Conservation (phyloP, 2,113 vertebrate genomes). For the Gnathonemus echidnorhynchus region DNA sequence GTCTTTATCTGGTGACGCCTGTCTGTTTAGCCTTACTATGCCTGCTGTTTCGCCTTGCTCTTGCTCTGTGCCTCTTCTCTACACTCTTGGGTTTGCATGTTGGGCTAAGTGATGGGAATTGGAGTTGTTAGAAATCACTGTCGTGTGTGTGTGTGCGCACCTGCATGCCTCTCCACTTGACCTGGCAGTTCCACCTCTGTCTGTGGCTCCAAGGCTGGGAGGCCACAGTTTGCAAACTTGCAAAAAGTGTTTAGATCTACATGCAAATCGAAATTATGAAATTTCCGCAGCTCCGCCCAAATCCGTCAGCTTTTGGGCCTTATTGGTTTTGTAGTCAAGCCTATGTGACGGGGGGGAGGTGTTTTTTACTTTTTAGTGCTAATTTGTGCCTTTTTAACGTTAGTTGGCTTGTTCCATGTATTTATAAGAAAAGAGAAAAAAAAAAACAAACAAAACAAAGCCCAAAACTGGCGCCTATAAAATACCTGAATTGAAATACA, state of each 20-base stretch:
- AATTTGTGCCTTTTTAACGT: not conserved
- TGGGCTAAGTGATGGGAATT: not conserved
- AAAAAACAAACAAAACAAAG: not conserved
- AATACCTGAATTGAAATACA: not conserved
- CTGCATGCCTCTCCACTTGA: not conserved
- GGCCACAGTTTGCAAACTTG: not conserved
- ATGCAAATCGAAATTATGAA: not conserved
- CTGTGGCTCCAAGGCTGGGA: not conserved
- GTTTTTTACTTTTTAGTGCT: not conserved
- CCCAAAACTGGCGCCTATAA: not conserved
- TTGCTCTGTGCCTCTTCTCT: not conserved
- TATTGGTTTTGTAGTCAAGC: not conserved
- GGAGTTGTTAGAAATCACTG: not conserved
- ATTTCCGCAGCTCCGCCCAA: not conserved
- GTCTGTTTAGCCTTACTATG: slow-evolving; percentile 91
- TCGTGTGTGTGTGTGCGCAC: not conserved
- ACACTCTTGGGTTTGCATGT: not conserved
- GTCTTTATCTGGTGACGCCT: slow-evolving; percentile 56
- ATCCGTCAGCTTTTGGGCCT: not conserved
- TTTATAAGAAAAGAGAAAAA: not conserved
- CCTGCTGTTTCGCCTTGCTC: slow-evolving; percentile 18
- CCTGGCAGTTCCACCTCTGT: not conserved
- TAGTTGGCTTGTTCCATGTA: not conserved
- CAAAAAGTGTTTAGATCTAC: not conserved
- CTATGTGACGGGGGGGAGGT: not conserved